Evolutionary conservation across 2,113 vertebrate genomes (phyloP).

Genomic region (Puntigrus tetrazona): DNA sequence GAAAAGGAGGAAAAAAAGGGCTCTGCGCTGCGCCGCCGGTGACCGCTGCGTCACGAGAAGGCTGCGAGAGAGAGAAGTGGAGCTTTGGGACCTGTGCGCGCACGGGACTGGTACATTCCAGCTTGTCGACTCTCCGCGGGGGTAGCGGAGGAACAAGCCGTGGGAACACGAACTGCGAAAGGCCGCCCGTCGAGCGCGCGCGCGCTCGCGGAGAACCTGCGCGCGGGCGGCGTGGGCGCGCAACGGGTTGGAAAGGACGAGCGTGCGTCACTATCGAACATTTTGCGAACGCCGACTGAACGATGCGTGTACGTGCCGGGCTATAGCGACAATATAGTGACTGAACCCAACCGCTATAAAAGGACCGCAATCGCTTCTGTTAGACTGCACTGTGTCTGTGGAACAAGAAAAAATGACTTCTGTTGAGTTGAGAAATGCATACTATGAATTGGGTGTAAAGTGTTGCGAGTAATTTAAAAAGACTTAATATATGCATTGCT

Average conservation of each 20-base stretch:
- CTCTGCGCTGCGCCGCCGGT: slow-evolving; percentile 44
- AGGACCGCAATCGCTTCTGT: slow-evolving; percentile 44
- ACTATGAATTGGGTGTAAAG: slow-evolving; percentile 44
- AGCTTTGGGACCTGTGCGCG: slow-evolving; percentile 32
- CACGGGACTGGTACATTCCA: slow-evolving; percentile 31
- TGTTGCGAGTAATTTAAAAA: slow-evolving; percentile 54
- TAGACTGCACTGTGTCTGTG: slow-evolving; percentile 37
- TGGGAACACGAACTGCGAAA: slow-evolving; percentile 10
- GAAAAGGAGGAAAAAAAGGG: slow-evolving; percentile 43
- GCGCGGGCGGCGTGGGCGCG: slow-evolving; percentile 45
- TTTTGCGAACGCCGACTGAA: background rate
- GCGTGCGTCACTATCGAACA: slow-evolving; percentile 23
- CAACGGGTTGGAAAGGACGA: background rate
- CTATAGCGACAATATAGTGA: background rate
- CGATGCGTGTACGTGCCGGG: background rate
- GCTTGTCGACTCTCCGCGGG: slow-evolving; percentile 40
- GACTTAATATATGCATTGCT: slow-evolving; percentile 60
- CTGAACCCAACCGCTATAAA: slow-evolving; percentile 1
- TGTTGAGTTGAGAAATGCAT: slow-evolving; percentile 8
- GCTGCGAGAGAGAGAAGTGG: slow-evolving; percentile 34
- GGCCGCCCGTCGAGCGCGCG: slow-evolving; percentile 1
- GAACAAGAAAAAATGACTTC: background rate
- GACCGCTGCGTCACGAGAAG: slow-evolving; percentile 28
- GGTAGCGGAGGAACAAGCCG: slow-evolving; percentile 34
- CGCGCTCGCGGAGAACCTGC: slow-evolving; percentile 16